Conservation (phyloP, 2,888 invertebrate species). For the Tipula vernalis region DNA sequence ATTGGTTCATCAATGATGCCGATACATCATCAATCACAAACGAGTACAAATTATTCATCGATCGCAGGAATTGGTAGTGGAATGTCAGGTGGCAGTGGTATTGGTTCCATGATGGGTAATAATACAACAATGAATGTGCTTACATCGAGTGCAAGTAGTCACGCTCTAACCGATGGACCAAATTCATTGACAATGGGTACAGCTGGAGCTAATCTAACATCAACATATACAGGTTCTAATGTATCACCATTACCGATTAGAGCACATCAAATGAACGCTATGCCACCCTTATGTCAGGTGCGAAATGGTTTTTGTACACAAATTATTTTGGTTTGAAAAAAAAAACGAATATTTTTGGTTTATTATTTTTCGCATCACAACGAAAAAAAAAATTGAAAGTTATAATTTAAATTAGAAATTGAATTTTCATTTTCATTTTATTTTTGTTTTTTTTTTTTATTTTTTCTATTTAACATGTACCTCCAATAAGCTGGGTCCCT, state of each 20-base stretch:
- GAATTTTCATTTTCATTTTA: background rate
- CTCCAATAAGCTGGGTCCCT: background rate
- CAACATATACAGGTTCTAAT: conserved; percentile 24
- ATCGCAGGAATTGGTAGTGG: conserved; percentile 8
- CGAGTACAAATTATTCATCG: conserved; percentile 14
- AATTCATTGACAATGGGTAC: conserved; percentile 36
- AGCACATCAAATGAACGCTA: conserved; percentile 36
- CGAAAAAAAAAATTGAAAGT: background rate
- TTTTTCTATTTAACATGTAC: background rate
- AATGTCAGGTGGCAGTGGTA: conserved; percentile 6
- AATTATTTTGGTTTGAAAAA: background rate
- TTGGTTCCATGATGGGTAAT: conserved; percentile 20
- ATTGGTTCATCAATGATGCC: conserved; percentile 13
- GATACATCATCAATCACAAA: background rate
- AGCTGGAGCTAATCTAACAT: conserved; percentile 20
- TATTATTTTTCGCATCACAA: background rate
- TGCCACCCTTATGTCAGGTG: conserved; percentile 37
- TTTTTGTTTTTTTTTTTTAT: background rate
- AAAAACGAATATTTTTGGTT: background rate
- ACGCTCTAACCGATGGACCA: conserved; percentile 44
- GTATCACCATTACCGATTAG: conserved; percentile 33
- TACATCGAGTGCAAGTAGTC: conserved; percentile 56
- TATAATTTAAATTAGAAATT: background rate
- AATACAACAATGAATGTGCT: conserved; percentile 31
- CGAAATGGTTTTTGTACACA: conserved; percentile 15